Conservation (phyloP, 2,797 vertebrate species). For the Hyperoplus lanceolatus region DNA sequence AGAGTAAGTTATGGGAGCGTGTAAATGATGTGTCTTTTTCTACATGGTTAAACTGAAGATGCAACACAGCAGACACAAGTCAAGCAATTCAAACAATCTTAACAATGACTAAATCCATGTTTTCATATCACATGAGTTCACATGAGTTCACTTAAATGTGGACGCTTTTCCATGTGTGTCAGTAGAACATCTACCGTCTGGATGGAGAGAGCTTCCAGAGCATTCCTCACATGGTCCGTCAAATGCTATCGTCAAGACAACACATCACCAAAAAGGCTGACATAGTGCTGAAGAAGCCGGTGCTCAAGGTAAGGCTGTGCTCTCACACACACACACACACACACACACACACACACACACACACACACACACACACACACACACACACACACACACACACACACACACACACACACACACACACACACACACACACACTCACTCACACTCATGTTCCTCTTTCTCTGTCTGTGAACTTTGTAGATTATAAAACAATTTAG, state of each 20-base stretch:
- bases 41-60: not conserved
- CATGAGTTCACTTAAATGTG: not conserved
- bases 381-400: conserved; percentile 5
- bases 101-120: too few species aligned
- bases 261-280: conserved; percentile 90
- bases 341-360: not conserved
- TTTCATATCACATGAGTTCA: not conserved
- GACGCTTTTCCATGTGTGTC: conserved; percentile 51
- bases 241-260: conserved; percentile 87
- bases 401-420: not conserved
- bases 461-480: not conserved
- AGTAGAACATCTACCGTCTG: conserved; percentile 91
- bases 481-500: not conserved
- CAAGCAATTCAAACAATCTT: not conserved
- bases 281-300: conserved; percentile 85
- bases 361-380: conserved; percentile 3
- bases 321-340: not conserved
- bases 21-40: not conserved
- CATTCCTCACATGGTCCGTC: conserved; percentile 90
- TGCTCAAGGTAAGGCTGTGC: conserved; percentile 87
- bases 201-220: conserved; percentile 92
- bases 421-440: conserved; percentile 3
- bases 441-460: not conserved
- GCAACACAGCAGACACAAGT: not conserved
- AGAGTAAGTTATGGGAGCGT: not conserved